Percentiles rank a stretch among this genome's conserved stretches.
Conservation (phyloP, 1,140 invertebrate genomes). For the Neodiprion pinetum region DNA sequence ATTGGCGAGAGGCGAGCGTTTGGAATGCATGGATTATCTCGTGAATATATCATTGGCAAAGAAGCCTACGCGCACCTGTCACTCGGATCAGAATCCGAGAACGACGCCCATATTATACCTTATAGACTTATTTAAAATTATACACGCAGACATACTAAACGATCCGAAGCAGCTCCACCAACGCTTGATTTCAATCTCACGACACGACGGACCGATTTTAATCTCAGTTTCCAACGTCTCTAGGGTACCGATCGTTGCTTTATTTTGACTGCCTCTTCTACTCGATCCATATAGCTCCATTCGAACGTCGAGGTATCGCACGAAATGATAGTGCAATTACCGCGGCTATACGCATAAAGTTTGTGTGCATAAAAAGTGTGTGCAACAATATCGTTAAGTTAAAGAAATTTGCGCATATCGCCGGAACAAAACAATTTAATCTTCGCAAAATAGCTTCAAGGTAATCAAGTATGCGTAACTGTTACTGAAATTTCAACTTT, state of each 20-base stretch:
- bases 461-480: too few relatives aligned
- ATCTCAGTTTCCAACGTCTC: not conserved
- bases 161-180: not conserved
- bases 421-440: too few relatives aligned
- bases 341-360: not conserved
- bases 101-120: not conserved
- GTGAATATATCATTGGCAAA: not conserved
- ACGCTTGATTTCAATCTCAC: constrained; percentile 1
- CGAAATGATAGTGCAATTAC: not conserved
- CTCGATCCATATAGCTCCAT: not conserved
- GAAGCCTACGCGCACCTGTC: not conserved
- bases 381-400: not conserved
- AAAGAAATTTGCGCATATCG: too few relatives aligned
- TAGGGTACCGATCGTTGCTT: not conserved
- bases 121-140: not conserved
- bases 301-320: not conserved
- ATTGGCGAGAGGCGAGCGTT: not conserved
- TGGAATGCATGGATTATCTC: not conserved
- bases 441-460: too few relatives aligned
- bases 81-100: not conserved
- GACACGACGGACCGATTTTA: not conserved
- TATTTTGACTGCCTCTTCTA: not conserved
- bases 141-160: not conserved
- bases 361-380: not conserved
- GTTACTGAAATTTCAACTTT: too few relatives aligned